phyloP scores from a whole-genome alignment of 2,797 vertebrate genomes.

The Neosilurus mollespiculum region DNA sequence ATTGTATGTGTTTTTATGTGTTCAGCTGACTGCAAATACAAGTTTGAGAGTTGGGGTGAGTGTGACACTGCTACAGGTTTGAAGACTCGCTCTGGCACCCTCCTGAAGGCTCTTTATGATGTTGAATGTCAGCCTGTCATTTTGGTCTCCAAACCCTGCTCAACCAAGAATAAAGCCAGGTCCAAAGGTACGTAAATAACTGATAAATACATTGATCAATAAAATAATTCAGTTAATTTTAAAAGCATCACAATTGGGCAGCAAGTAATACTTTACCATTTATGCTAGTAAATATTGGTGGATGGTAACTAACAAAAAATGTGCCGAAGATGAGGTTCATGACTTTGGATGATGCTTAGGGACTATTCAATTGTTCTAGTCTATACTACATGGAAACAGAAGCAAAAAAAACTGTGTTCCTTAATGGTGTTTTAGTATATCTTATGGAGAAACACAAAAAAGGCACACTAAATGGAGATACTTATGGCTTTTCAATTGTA shows the following conservation, averaged over 20 bases:
- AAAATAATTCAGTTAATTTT: too few relatives aligned
- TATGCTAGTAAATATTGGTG: background rate
- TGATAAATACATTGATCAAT: too few relatives aligned
- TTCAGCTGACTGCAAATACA: constrained; percentile 89
- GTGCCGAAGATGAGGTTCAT: too few relatives aligned
- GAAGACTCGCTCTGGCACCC: constrained; percentile 77
- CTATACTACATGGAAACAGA: too few relatives aligned
- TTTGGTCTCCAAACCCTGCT: constrained; percentile 81
- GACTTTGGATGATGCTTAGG: too few relatives aligned
- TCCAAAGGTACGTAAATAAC: constrained; percentile 75
- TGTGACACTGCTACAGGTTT: constrained; percentile 76
- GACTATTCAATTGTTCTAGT: too few relatives aligned
- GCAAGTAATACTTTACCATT: background rate
- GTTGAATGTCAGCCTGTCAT: constrained; percentile 82
- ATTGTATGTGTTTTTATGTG: background rate
- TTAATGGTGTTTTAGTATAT: too few relatives aligned
- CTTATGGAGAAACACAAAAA: too few relatives aligned
- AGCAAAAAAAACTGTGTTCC: too few relatives aligned
- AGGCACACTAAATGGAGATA: too few relatives aligned
- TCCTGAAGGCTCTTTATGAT: constrained; percentile 84
- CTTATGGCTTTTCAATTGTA: too few relatives aligned
- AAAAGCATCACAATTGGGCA: background rate
- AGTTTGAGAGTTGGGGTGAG: constrained; percentile 84
- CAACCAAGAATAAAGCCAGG: constrained; percentile 80
- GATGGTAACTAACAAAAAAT: too few relatives aligned